Evolutionary conservation across 2,113 vertebrate genomes (phyloP).

Genomic region (Spilogale gracilis): DNA sequence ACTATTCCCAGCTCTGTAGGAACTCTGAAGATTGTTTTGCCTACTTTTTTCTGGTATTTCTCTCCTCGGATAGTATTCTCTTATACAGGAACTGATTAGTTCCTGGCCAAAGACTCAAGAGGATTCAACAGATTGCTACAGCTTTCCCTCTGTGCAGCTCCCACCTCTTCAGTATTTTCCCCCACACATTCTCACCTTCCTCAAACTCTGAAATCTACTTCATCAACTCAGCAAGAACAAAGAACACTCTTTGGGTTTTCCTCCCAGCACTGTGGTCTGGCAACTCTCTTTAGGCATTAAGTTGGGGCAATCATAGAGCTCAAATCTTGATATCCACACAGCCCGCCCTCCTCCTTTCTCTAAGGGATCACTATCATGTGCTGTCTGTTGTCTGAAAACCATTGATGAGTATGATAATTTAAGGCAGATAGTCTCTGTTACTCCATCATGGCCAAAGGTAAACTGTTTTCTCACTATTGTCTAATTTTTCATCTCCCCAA

Average conservation of each 20-base stretch:
- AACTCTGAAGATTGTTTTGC: not conserved
- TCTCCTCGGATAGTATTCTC: not conserved
- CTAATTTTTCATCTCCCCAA: slow-evolving; percentile 17
- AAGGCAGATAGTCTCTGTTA: not conserved
- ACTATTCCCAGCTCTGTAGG: not conserved
- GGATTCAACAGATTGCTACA: not conserved
- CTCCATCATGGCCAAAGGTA: not conserved
- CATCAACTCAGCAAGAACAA: not conserved
- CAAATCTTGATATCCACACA: not conserved
- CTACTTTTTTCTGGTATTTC: not conserved
- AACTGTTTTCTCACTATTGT: not conserved
- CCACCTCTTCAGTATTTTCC: not conserved
- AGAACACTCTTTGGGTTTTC: not conserved
- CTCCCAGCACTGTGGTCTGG: too few relatives aligned
- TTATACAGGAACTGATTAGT: not conserved
- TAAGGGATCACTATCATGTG: not conserved
- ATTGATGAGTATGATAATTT: not conserved
- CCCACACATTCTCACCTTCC: not conserved
- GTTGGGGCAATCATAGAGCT: not conserved
- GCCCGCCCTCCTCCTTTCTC: not conserved
- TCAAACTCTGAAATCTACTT: not conserved
- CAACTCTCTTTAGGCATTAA: not conserved
- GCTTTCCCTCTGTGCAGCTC: not conserved
- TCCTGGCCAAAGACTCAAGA: not conserved
- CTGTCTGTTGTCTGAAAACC: not conserved